A percentile compares a stretch with the other conserved stretches of the same genome.
These are phyloP conservation scores for Clitarchus hookeri DNA, from an alignment of 2,888 invertebrate species.

Conservation along the genomic window DNA sequence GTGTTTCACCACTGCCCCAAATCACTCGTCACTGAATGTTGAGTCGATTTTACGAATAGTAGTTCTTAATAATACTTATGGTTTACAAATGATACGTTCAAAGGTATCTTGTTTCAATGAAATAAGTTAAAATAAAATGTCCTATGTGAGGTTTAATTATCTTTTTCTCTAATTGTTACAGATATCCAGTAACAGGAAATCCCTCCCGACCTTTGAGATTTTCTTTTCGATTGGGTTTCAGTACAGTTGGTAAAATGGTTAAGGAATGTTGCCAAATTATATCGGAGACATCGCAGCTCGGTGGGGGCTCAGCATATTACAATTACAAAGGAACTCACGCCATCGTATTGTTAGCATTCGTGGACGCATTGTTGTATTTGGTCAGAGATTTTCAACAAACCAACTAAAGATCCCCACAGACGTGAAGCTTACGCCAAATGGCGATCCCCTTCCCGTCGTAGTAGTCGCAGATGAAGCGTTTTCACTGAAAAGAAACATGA, in stretches of 20 bases:
- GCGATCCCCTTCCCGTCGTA: neutral
- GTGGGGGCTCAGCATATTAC: slow-evolving; percentile 47
- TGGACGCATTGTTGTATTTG: slow-evolving; percentile 50
- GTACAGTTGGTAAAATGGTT: neutral
- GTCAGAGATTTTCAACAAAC: neutral
- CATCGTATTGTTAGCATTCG: slow-evolving; percentile 51
- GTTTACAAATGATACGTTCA: no score
- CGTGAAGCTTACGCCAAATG: neutral
- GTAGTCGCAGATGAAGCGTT: slow-evolving; percentile 18
- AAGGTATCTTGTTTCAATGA: no score
- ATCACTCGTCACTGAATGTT: no score
- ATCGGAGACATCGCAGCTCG: slow-evolving; percentile 11
- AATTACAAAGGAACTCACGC: slow-evolving; percentile 51
- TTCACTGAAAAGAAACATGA: neutral
- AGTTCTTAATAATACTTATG: no score
- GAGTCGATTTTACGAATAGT: no score
- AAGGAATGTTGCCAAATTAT: neutral
- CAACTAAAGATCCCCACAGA: neutral
- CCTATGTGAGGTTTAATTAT: neutral
- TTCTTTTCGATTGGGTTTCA: slow-evolving; percentile 9
- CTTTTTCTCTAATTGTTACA: neutral
- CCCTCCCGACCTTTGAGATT: neutral
- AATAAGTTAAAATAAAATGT: no score
- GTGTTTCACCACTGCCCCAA: no score
- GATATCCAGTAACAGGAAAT: no score